Evolutionary conservation across 2,797 vertebrate species (phyloP), one percentile per base, ranked within the genome.

Genomic region (Antrozous pallidus): DNA sequence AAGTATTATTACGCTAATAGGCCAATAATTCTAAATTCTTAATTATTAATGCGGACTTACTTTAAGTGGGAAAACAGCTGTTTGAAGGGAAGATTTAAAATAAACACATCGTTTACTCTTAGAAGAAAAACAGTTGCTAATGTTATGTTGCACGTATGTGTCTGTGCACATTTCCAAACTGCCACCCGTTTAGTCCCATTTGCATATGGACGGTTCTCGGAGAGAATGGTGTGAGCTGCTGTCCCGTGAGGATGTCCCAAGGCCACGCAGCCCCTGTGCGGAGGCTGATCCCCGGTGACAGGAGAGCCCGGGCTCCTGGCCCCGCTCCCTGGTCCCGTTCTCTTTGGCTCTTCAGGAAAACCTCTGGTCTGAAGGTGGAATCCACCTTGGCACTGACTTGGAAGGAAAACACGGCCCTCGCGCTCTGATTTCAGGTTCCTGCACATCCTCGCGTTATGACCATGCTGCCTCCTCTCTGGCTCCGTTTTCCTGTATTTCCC

Each of bases 31-130:
- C 58, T 91, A 77, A 93, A 87, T 90, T 94, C 28, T 95, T 49
- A 80, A 63, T 96, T 92, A 73, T 92, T 91, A 67, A 80, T 94
- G 75, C 47, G 80, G 74, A 86, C 54, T 90, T 81, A 51, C 78
- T 95, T 96, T 94, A 88, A 88, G 14, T 71, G 40, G 61, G n/a
- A 38, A 75, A 61, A 77, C 75, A 75, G 33, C 8, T 86, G 10
- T 89, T 89, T 58, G 33, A 65, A 79, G 10, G 83, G 58, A 63
- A 85, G 83, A 74, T 90, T 88, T 86, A n/a, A 94, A 91, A 78
- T 54, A 89, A 85, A 88, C n/a, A 28, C 36, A 49, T 49, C 42
- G 6, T 87, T 86, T 69, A 79, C 9, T 88, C 91, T 97, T 51
- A 90, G 17, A 51, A 73, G 67, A 47, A 88, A 95, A 92, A 16